Percentiles rank a stretch among this genome's conserved stretches.
Conservation (phyloP, 2,888 invertebrate species). For the Brachypterus glaber region DNA sequence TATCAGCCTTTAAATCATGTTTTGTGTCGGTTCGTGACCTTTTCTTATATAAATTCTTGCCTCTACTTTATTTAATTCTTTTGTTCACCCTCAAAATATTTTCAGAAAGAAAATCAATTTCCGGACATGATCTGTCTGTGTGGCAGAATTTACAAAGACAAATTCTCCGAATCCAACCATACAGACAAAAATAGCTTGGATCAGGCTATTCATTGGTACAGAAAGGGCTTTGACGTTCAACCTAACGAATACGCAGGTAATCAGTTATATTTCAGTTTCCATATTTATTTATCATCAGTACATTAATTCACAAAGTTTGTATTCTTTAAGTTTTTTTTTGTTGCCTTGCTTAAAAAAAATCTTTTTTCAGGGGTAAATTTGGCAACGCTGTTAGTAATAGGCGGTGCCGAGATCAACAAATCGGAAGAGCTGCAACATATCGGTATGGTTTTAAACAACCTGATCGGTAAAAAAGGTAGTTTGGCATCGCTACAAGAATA, state of each 20-base stretch:
- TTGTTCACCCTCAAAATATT: too few species aligned
- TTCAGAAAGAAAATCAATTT: slow-evolving; percentile 81
- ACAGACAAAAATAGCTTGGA: slow-evolving; percentile 77
- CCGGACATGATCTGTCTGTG: slow-evolving; percentile 97
- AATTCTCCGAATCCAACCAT: slow-evolving; percentile 93
- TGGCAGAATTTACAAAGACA: slow-evolving; percentile 94
- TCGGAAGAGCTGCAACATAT: slow-evolving; percentile 87
- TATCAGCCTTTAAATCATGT: too few species aligned
- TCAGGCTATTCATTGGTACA: slow-evolving; percentile 94
- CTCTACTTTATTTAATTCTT: too few species aligned
- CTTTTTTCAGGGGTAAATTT: slow-evolving; percentile 69
- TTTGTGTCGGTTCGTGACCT: too few species aligned
- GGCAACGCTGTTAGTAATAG: slow-evolving; percentile 92
- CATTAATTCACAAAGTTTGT: slow-evolving; percentile 7
- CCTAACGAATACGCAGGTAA: slow-evolving; percentile 93
- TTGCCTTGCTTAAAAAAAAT: too few species aligned
- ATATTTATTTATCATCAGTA: too few species aligned
- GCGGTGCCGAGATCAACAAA: slow-evolving; percentile 89
- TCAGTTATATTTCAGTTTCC: background rate
- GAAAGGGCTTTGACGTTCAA: slow-evolving; percentile 95
- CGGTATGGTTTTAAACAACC: slow-evolving; percentile 89
- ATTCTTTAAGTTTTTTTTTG: slow-evolving; percentile 5
- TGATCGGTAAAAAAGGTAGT: slow-evolving; percentile 97
- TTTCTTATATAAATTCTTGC: too few species aligned
- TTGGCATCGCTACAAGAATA: slow-evolving; percentile 87